Evolutionary conservation across 2,888 invertebrate species (phyloP), one percentile per base, ranked within the genome.

Genomic region (Meandrusa payeni): DNA sequence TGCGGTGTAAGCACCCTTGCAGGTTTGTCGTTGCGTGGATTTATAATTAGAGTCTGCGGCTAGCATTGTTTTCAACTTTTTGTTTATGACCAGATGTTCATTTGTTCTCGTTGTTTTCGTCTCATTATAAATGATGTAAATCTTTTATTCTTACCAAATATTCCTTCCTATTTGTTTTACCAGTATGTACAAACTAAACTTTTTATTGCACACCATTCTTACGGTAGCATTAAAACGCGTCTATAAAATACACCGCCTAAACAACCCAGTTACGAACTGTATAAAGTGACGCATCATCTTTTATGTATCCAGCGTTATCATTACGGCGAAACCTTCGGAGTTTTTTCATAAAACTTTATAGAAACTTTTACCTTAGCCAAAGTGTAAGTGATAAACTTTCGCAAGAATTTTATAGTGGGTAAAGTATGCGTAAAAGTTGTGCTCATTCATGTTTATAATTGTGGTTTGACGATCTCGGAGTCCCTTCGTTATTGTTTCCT

Each of bases 41-140:
- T 42, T 38, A 38, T 38, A 36, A 42, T 42, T 42, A 36, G 42
- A 42, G 13, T 42, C 42, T 29, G 42, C 27, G 42, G 42, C 24
- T 42, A 13, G 36, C 36, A 36, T 42, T 42, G 42, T 42, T 42
- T 36, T 12, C n/a, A 29, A 36, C 36, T 36, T 34, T n/a, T n/a
- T n/a, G n/a, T n/a, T n/a, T n/a, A n/a, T n/a, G n/a, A n/a, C n/a
- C n/a, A n/a, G n/a, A n/a, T n/a, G n/a, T n/a, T n/a, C n/a, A n/a
- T n/a, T n/a, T n/a, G n/a, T n/a, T n/a, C n/a, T n/a, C n/a, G n/a
- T n/a, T n/a, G n/a, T n/a, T n/a, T n/a, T n/a, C n/a, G n/a, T n/a
- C n/a, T n/a, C n/a, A n/a, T n/a, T n/a, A n/a, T n/a, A n/a, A n/a
- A n/a, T n/a, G n/a, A n/a, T n/a, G n/a, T n/a, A n/a, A n/a, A n/a